Base-by-base conservation (phyloP, 2,797 vertebrate genomes). In the Serranus cabrilla region DNA sequence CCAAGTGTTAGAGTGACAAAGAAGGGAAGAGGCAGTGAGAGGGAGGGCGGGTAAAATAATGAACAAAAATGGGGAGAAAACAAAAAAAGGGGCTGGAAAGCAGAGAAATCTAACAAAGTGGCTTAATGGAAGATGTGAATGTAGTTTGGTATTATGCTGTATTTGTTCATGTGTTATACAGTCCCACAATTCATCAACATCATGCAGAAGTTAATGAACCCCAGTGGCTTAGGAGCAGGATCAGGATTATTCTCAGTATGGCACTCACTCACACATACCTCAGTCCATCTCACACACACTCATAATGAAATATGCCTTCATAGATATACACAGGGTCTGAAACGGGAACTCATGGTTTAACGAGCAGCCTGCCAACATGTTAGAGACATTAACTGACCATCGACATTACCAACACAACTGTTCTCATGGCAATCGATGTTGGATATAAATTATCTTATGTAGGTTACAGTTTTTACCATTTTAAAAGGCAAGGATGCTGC, bases 181-280 rank as follows among this genome's bases (percentile, higher is more conserved):
- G 62, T 57, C 51, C 65, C 62, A 47, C 74, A 77, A 78, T 6
- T 34, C 34, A 34, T 74, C 56, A 86, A 45, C 76, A 77, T 71
- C 70, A 80, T 23, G n/a, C 61, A 50, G 43, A 70, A 81, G 76
- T 80, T 89, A 85, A 88, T 87, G 84, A 87, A 82, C 57, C 69
- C 56, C 64, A 62, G 13, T 76, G 60, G 56, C 45, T 80, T 70
- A 27, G 25, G 64, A 80, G 50, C 65, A 54, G 77, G 56, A 74
- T 74, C 51, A 50, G 71, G 59, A 70, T 64, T 68, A 75, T 63
- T 52, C 61, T 64, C 11, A 25, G 17, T 54, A 2, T 34, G 71
- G 61, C 68, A 70, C 51, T 58, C 62, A 40, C 46, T 49, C 74
- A 55, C 45, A 54, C 27, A 51, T 34, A 46, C 57, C 18, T 50